Base-by-base conservation (phyloP, 2,888 invertebrate species). In the Villa cingulata region DNA sequence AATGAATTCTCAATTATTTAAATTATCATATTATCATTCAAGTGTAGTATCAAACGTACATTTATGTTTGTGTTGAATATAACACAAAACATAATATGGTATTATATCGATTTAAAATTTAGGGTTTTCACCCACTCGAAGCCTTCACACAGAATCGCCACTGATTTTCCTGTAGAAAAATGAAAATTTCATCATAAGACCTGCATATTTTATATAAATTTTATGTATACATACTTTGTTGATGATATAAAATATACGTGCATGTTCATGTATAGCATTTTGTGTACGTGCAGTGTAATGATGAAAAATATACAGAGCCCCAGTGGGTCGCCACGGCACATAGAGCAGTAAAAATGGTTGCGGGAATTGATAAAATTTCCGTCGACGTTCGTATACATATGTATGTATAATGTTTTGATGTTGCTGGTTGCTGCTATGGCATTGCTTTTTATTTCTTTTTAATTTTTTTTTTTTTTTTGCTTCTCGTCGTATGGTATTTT, bases 301-400 rank as follows among this genome's bases (percentile, higher is more conserved):
- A 12, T 9, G 12, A 32, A 32, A 32, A 32, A 32, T 9, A 32
- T 23, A 6, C 7, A 23, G 23, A 32, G 29, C 23, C 45, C 45
- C 45, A 46, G 41, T 46, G 34, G 41, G 45, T 46, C 45, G 45
- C 45, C 40, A 41, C 36, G 41, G 34, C 29, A 41, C 45, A 46
- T 40, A 32, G 29, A 32, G 29, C 29, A 32, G 12, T 32, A 32
- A 41, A 46, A 46, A 46, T 41, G 45, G 45, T 46, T 46, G 45
- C 40, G 41, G 45, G 34, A 46, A 36, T 46, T 46, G 45, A 46
- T 46, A 46, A 46, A 46, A 41, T 32, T 32, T 32, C 29, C 12
- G 1, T 32, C 12, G 29, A 32, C 4, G 29, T 32, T 32, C 4
- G 4, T 23, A 23, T 23, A 23, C 23, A 12, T 32, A 3, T 32